Conservation (phyloP, 2,113 vertebrate species). For the Ptyas mucosa region DNA sequence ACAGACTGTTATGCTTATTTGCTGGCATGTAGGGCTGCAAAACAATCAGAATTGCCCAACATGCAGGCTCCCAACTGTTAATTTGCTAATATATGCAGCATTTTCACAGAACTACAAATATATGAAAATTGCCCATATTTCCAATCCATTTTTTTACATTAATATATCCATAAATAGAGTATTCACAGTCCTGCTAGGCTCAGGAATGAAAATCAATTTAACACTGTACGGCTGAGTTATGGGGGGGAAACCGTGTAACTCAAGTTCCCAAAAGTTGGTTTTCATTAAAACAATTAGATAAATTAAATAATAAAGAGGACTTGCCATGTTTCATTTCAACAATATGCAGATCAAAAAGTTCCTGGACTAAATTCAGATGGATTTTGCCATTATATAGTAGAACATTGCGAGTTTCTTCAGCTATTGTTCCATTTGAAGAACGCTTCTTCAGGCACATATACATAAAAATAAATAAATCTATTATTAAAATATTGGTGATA, state of each 20-base stretch:
- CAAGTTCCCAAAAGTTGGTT: neutral
- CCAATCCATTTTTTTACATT: neutral
- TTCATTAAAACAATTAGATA: neutral
- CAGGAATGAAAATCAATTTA: neutral
- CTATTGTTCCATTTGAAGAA: slow-evolving; percentile 80
- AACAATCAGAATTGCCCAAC: neutral
- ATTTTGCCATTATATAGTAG: slow-evolving; percentile 84
- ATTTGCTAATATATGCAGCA: neutral
- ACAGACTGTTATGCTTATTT: neutral
- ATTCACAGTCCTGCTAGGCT: neutral
- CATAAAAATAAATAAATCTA: slow-evolving; percentile 47
- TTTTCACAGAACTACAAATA: neutral
- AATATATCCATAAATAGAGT: neutral
- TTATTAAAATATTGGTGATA: slow-evolving; percentile 37
- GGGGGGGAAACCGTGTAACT: neutral
- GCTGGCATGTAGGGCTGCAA: neutral
- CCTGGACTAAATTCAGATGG: slow-evolving; percentile 74
- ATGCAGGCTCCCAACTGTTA: neutral
- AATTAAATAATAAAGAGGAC: slow-evolving; percentile 46
- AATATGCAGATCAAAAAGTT: slow-evolving; percentile 77
- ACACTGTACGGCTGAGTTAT: neutral
- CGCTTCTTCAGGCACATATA: slow-evolving; percentile 70
- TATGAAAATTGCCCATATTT: neutral
- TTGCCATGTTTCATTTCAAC: slow-evolving; percentile 87
- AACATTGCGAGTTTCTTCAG: slow-evolving; percentile 81